Percentiles rank a stretch among this genome's conserved stretches.
These are phyloP conservation scores for Drosophila phalerata DNA, from an alignment of 2,888 invertebrate species.

Conservation along the genomic window DNA sequence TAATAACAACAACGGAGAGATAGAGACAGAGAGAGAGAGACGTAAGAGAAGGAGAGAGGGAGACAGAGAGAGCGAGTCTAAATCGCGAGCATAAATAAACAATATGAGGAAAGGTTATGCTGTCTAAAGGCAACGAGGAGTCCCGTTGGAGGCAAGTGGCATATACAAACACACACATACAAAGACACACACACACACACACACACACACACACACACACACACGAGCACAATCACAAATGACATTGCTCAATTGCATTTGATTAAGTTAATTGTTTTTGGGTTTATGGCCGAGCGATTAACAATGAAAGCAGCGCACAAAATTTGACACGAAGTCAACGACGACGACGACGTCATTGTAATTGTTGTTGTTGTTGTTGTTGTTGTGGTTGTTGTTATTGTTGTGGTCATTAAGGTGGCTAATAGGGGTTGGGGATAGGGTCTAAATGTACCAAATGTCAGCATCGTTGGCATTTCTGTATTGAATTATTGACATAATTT, in stretches of 20 bases:
- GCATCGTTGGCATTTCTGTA: slow-evolving; percentile 71
- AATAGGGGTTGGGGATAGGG: slow-evolving; percentile 25
- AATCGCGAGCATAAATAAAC: slow-evolving; percentile 37
- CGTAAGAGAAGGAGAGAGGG: not conserved
- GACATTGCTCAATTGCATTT: slow-evolving; percentile 81
- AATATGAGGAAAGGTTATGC: slow-evolving; percentile 51
- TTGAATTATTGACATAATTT: slow-evolving; percentile 81
- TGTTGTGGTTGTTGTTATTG: slow-evolving; percentile 17
- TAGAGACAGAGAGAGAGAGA: not conserved
- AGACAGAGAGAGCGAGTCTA: not conserved
- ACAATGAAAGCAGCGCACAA: slow-evolving; percentile 67
- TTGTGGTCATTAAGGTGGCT: slow-evolving; percentile 54
- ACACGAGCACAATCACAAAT: slow-evolving; percentile 75
- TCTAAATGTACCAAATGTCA: slow-evolving; percentile 59
- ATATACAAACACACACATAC: slow-evolving; percentile 59
- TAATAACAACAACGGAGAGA: slow-evolving; percentile 59
- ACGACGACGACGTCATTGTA: slow-evolving; percentile 1
- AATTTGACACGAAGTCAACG: slow-evolving; percentile 65
- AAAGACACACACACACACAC: slow-evolving; percentile 44
- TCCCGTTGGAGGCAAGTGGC: slow-evolving; percentile 16
- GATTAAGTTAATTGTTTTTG: slow-evolving; percentile 79
- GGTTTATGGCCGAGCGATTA: slow-evolving; percentile 74
- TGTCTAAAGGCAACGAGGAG: not conserved
- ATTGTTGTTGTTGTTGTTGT: slow-evolving; percentile 21
- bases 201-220: slow-evolving; percentile 41